Conservation (phyloP, 2,113 vertebrate species). For the Rana temporaria region DNA sequence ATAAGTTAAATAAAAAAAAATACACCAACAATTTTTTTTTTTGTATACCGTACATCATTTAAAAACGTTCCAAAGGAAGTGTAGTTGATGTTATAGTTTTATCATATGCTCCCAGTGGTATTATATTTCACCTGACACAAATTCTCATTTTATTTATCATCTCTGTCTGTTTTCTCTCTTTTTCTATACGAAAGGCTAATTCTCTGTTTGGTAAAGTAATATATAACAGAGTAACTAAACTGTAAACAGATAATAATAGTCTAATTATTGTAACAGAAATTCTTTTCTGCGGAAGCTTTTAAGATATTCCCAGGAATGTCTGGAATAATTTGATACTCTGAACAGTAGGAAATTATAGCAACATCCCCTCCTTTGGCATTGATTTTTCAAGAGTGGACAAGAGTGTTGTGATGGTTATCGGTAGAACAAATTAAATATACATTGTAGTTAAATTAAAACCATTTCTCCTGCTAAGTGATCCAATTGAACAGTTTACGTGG, state of each 20-base stretch:
- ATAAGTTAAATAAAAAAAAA: no score
- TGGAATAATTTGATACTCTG: constrained; percentile 15
- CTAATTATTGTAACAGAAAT: constrained; percentile 10
- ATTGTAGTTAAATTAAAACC: no score
- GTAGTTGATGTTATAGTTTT: no score
- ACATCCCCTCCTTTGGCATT: constrained; percentile 38
- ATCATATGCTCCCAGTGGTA: no score
- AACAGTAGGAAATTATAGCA: constrained; percentile 20
- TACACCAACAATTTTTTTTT: no score
- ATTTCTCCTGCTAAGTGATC: no score
- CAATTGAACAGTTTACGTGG: no score
- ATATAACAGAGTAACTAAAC: background rate
- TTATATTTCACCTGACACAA: background rate
- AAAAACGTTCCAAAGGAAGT: no score
- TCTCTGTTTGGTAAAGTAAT: constrained; percentile 24
- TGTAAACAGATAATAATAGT: constrained; percentile 5
- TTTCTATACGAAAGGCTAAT: background rate
- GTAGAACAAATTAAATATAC: no score
- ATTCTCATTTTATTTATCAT: background rate
- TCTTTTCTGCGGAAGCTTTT: constrained; percentile 12
- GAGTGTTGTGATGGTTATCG: background rate
- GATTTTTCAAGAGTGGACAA: background rate
- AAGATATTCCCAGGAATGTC: constrained; percentile 6
- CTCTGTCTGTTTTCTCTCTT: background rate
- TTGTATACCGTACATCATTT: no score